Evolutionary conservation across 2,888 invertebrate genomes (phyloP).

Genomic region (Hetaerina titia): DNA sequence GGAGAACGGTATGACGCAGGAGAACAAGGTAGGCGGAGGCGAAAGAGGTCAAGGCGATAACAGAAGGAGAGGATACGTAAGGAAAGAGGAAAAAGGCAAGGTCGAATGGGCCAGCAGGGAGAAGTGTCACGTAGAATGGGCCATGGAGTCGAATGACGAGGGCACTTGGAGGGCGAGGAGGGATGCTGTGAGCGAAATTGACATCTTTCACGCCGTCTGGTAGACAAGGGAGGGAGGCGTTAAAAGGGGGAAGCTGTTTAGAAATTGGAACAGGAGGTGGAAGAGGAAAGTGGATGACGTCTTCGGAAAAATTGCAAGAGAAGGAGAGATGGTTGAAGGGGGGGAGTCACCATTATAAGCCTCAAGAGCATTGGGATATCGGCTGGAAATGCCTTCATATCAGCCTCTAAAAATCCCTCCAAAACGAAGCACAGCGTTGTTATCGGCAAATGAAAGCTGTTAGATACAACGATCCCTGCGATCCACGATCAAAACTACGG

Average conservation of each 20-base stretch:
- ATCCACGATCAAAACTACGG: background rate
- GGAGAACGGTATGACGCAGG: background rate
- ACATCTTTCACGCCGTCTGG: slow-evolving; percentile 49
- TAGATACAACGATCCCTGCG: background rate
- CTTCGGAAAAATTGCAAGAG: slow-evolving; percentile 1
- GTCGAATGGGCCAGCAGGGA: slow-evolving; percentile 21
- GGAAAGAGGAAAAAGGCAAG: background rate
- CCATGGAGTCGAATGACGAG: slow-evolving; percentile 53
- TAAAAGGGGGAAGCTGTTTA: slow-evolving; percentile 59
- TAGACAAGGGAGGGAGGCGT: slow-evolving; percentile 18
- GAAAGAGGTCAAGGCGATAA: too few species aligned
- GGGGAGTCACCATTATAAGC: slow-evolving; percentile 24
- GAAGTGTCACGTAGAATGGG: slow-evolving; percentile 54
- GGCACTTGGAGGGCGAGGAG: background rate
- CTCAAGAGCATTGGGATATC: slow-evolving; percentile 30
- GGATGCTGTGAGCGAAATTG: background rate
- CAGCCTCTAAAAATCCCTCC: background rate
- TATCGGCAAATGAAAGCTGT: slow-evolving; percentile 20
- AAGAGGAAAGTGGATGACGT: slow-evolving; percentile 31
- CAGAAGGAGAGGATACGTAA: background rate
- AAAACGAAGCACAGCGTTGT: background rate
- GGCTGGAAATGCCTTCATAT: slow-evolving; percentile 34
- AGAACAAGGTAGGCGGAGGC: background rate
- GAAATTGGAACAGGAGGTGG: background rate
- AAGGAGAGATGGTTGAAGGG: background rate